These are phyloP conservation scores for Dendrolimus punctatus DNA, from an alignment of 1,140 invertebrate genomes.

Conservation along the genomic window DNA sequence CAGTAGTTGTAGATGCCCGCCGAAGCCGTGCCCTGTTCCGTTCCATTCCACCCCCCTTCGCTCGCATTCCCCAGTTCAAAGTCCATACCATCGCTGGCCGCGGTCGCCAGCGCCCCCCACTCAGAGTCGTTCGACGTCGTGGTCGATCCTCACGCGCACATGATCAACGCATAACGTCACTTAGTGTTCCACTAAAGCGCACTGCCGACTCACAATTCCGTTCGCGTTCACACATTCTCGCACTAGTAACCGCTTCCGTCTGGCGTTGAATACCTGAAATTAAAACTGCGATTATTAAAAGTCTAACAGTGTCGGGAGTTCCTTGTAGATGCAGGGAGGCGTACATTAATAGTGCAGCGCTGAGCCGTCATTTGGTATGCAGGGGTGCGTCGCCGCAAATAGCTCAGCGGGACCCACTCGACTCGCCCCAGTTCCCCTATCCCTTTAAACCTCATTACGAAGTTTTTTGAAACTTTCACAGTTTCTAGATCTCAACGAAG, in stretches of 20 bases:
- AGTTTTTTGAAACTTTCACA: constrained; percentile 19
- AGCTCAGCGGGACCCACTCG: constrained; percentile 17
- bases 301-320: constrained; percentile 1
- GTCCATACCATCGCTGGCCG: constrained; percentile 67
- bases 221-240: constrained; percentile 25
- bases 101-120: constrained; percentile 55
- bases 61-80: constrained; percentile 50
- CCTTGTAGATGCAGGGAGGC: constrained; percentile 19
- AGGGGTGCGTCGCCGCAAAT: constrained; percentile 26
- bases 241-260: constrained; percentile 4
- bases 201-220: no score
- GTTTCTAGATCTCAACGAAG: no score
- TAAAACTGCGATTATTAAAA: constrained; percentile 13
- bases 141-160: constrained; percentile 45
- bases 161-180: constrained; percentile 38
- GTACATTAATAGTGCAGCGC: constrained; percentile 8
- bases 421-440: constrained; percentile 13
- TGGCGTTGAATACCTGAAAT: constrained; percentile 25
- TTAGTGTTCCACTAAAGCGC: neutral
- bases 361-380: constrained; percentile 21
- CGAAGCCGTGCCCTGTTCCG: no score
- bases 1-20: constrained; percentile 61
- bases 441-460: constrained; percentile 39
- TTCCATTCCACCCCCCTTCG: constrained; percentile 18
- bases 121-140: constrained; percentile 53